Evolutionary conservation across 2,797 vertebrate species (phyloP), one percentile per base, ranked within the genome.

Genomic region (Phylloscopus collybita): DNA sequence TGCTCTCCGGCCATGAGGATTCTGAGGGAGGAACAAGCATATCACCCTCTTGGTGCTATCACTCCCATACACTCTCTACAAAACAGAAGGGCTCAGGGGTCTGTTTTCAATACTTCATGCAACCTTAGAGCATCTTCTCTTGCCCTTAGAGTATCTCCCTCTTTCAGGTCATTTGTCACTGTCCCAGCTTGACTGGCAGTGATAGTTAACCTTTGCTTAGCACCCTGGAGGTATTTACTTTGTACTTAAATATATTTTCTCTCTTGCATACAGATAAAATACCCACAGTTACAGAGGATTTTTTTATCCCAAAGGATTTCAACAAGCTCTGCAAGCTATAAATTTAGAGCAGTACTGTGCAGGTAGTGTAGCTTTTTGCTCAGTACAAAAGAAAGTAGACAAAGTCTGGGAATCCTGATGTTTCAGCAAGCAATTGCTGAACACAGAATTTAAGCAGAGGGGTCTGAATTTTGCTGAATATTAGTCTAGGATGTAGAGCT

Each of bases 251-350:
- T 74, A 23, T 88, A 38, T 92, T 93, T 95, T 88, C 26, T 64
- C 34, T 70, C 60, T 75, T 92, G 78, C 2, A 14, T 87, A 22
- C 65, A 88, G 90, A 87, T 92, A 95, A 94, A 95, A 86, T 62
- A 80, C 61, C 70, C 87, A 44, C 70, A 13, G 71, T 83, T 95
- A 76, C 64, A 88, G 88, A 89, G 34, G 70, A 78, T 75, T 76
- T 92, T 86, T 86, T 93, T 94, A 74, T 80, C 88, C 80, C 84
- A 83, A 65, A 79, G 69, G 64, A 67, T 90, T 96, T 95, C 50
- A 79, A 67, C 45, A 49, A 45, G 44, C 36, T 74, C 69, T 86
- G 44, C 65, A 84, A 92, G 50, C 73, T 92, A 26, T 91, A 92
- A 76, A 93, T 92, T 90, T 88, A 38, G 45, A 59, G 51, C n/a